Evolutionary conservation across 2,797 vertebrate species (phyloP), one percentile per base, ranked within the genome.

Genomic region (Streptopelia turtur): DNA sequence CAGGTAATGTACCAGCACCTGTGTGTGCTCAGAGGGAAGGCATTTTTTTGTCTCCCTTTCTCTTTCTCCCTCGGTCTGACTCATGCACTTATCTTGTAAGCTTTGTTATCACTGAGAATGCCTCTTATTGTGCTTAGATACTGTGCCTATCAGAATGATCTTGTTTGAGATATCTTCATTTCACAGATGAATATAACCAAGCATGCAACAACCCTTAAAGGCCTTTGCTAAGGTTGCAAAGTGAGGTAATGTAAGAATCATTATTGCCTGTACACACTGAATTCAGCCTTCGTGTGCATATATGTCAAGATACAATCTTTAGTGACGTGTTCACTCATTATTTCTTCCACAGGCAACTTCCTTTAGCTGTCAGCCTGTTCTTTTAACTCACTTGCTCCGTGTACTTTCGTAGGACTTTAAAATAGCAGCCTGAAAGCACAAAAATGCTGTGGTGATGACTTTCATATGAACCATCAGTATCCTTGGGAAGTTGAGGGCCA

Each of bases 161-260:
- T 90, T 83, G 81, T 87, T 77, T 80, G 87, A 93, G 93, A 94
- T 93, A 77, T 71, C 93, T 95, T 95, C 78, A 93, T 95, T 92
- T 90, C 78, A 74, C 83, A 90, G 83, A 82, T 70, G 66, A 87
- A 87, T 92, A 87, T 85, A 92, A 64, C 74, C 59, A 68, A 82
- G 77, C 81, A 25, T 0, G 1, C 52, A 90, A 64, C 70, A 77
- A n/a, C 56, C 31, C 56, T 80, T 85, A 71, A 90, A 77, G 56
- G 71, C 57, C 86, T 72, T 71, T 80, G 45, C 78, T 92, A 81
- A 83, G 61, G 75, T 56, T 90, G 75, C 83, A 78, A 71, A 87
- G 81, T 43, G 83, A 90, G 88, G 91, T 77, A 90, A 87, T 85
- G 81, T 55, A 83, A 84, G 74, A 84, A 52, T 55, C 5, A 1